Evolutionary conservation across 2,797 vertebrate species (phyloP), one percentile per base, ranked within the genome.

Genomic region (Tinamus major): DNA sequence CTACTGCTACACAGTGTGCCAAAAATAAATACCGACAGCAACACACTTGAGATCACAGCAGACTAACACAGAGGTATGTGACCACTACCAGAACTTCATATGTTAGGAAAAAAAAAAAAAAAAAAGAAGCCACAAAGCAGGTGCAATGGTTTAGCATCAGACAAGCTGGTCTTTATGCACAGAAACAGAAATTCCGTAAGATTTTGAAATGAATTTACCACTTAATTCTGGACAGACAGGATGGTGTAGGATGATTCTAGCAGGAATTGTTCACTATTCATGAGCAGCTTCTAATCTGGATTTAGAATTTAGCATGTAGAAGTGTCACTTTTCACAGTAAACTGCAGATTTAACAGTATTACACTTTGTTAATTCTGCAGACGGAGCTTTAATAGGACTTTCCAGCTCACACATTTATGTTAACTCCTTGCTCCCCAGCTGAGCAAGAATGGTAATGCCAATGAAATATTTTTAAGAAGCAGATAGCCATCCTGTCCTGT

Each of bases 321-420:
- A 94, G 35, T 85, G 69, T 23, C 88, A 94, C 72, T 92, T 89
- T 76, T 83, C 70, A 75, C 81, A 76, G 62, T 81, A 95, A 93
- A 96, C 81, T 92, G 49, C 81, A 90, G 86, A 94, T 95, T 93
- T 95, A 90, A 71, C n/a, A 78, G 69, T 68, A 95, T 95, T 94
- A 96, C 81, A 89, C 14, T 58, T 80, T 39, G n/a, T 63, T 96
- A 96, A 95, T 94, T 92, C 89, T 70, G 62, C 49, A 89, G 68
- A 80, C 49, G 65, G 71, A 79, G 37, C 10, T 90, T 94, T 93
- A 92, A 72, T 69, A 83, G 9, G 79, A 63, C 92, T 85, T 85
- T 7, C 11, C 6, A 86, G 51, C 1, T 9, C n/a, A 46, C 15
- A 46, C 7, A 46, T 77, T 82, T 51, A 79, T 62, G 4, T 74